A percentile compares a stretch with the other conserved stretches of the same genome.
These are phyloP conservation scores for Microcebus griseorufus DNA, from an alignment of 2,113 vertebrate genomes.

Conservation along the genomic window DNA sequence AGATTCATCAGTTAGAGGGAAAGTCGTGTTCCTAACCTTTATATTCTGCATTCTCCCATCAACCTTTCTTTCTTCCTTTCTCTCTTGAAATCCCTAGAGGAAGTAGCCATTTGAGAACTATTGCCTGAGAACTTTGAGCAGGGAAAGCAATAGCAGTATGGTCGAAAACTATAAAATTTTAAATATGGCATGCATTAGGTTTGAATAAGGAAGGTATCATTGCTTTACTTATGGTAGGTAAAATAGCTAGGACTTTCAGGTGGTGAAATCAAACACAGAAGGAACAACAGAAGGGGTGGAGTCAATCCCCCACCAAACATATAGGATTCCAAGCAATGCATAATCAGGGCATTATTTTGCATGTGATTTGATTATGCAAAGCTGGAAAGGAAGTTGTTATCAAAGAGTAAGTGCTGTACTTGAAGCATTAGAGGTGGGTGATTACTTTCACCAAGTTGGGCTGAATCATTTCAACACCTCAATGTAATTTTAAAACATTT, in stretches of 20 bases:
- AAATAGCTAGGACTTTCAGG: not conserved
- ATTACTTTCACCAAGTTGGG: not conserved
- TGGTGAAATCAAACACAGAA: not conserved
- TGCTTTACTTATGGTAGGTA: not conserved
- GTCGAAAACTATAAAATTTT: not conserved
- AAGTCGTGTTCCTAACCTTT: not conserved
- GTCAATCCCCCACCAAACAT: not conserved
- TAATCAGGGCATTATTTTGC: not conserved
- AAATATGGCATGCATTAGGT: not conserved
- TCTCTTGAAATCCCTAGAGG: not conserved
- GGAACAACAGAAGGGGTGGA: not conserved
- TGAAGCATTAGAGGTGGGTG: not conserved
- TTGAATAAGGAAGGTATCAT: not conserved
- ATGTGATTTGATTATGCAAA: not conserved
- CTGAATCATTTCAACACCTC: not conserved
- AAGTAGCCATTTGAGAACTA: not conserved
- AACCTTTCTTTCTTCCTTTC: not conserved
- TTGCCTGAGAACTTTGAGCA: not conserved
- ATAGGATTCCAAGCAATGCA: not conserved
- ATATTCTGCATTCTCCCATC: not conserved
- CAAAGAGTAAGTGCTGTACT: not conserved
- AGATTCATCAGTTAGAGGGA: not conserved
- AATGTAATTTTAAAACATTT: conserved; percentile 55
- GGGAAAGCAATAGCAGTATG: not conserved
- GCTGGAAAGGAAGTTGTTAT: not conserved